These are phyloP conservation scores for Eucidaris tribuloides DNA, from an alignment of 35 echinoderm and acorn worm species.

Conservation along the genomic window DNA sequence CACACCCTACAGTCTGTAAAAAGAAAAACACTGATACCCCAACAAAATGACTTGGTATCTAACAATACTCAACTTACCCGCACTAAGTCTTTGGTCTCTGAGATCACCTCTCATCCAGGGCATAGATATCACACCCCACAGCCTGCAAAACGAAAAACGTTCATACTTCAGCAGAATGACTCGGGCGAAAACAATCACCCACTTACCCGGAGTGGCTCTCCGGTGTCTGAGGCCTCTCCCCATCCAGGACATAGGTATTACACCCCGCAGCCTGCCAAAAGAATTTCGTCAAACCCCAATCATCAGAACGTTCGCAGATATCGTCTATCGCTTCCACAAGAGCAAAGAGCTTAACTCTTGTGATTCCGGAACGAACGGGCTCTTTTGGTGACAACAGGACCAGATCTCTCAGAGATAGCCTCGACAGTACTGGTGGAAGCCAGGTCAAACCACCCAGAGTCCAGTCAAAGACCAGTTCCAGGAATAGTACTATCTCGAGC, in stretches of 20 bases:
- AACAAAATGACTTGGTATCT: too few species aligned
- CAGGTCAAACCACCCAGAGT: neutral
- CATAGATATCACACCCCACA: too few species aligned
- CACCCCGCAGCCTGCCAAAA: conserved; percentile 33
- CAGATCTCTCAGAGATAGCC: neutral
- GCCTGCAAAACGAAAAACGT: too few species aligned
- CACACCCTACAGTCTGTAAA: too few species aligned
- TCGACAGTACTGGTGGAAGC: neutral
- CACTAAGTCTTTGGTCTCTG: too few species aligned
- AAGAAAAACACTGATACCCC: too few species aligned
- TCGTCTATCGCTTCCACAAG: neutral
- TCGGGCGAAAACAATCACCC: too few species aligned
- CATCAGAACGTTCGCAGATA: neutral
- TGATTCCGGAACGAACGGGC: neutral
- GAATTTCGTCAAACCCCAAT: neutral
- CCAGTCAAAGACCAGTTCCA: neutral
- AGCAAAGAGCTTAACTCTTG: neutral
- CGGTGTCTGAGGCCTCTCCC: neutral
- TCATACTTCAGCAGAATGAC: too few species aligned
- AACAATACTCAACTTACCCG: too few species aligned
- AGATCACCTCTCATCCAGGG: neutral
- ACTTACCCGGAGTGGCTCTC: neutral
- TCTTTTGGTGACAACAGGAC: neutral
- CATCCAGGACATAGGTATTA: conserved; percentile 32
- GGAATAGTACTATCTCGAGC: neutral